A percentile compares a stretch with the other conserved stretches of the same genome.
phyloP scores from a whole-genome alignment of 2,888 invertebrate species.

The Nowickia ferox region DNA sequence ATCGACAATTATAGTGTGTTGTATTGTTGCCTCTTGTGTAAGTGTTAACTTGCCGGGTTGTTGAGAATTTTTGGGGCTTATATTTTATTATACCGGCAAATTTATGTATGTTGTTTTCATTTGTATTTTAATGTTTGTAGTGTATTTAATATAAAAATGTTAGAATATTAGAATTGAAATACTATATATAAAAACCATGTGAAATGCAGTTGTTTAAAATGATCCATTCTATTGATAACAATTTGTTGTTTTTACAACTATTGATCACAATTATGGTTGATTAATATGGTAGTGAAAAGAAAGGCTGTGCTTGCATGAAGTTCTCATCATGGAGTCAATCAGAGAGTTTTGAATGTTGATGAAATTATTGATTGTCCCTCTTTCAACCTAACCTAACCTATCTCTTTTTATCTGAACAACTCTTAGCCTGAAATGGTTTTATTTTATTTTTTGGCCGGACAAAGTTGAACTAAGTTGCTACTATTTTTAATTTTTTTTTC shows the following conservation, averaged over 20 bases:
- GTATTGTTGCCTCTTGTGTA: neutral
- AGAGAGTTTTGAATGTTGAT: no score
- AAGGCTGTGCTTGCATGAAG: no score
- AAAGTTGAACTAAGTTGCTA: no score
- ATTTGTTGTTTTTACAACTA: neutral
- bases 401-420: no score
- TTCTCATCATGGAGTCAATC: no score
- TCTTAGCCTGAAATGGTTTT: no score
- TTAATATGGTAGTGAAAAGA: no score
- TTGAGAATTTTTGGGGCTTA: conserved; percentile 27
- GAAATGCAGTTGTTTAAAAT: conserved; percentile 2
- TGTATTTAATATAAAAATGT: conserved; percentile 12
- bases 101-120: neutral
- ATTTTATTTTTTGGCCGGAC: no score
- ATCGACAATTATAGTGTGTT: conserved; percentile 54
- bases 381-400: no score
- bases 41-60: conserved; percentile 57
- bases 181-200: neutral
- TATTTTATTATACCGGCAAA: conserved; percentile 57
- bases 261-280: no score
- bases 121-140: neutral
- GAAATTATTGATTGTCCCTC: no score
- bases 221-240: neutral
- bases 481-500: no score
- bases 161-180: neutral